phyloP scores from a whole-genome alignment of 2,113 vertebrate species.

The Thermophis baileyi region DNA sequence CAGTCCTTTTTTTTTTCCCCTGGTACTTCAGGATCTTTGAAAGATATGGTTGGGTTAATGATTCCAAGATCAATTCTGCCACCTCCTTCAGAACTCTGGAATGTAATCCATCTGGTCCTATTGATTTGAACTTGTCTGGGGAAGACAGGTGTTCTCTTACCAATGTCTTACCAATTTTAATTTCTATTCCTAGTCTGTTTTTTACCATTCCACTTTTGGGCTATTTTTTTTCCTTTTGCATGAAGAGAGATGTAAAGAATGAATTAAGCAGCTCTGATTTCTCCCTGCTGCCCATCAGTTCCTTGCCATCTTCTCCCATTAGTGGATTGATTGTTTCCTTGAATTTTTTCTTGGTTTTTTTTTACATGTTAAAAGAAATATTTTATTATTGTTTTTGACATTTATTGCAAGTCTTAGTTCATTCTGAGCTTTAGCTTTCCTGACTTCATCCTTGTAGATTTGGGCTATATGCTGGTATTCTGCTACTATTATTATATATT shows the following conservation, averaged over 20 bases:
- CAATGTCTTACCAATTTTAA: neutral
- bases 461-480: neutral
- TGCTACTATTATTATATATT: neutral
- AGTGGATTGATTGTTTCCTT: neutral
- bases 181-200: neutral
- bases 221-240: neutral
- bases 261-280: neutral
- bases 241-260: neutral
- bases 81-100: too few relatives aligned
- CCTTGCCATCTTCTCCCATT: neutral
- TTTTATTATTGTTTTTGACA: neutral
- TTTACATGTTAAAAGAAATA: neutral
- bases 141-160: neutral
- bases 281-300: neutral
- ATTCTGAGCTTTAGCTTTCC: neutral
- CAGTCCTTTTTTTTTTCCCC: too few relatives aligned
- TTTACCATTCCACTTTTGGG: neutral
- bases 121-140: neutral
- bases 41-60: too few relatives aligned
- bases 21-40: too few relatives aligned
- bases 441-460: neutral
- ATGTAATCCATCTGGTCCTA: neutral
- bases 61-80: too few relatives aligned
- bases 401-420: neutral
- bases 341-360: neutral